Evolutionary conservation across 2,113 vertebrate species (phyloP).

Genomic region (Psammodynastes pulverulentus): DNA sequence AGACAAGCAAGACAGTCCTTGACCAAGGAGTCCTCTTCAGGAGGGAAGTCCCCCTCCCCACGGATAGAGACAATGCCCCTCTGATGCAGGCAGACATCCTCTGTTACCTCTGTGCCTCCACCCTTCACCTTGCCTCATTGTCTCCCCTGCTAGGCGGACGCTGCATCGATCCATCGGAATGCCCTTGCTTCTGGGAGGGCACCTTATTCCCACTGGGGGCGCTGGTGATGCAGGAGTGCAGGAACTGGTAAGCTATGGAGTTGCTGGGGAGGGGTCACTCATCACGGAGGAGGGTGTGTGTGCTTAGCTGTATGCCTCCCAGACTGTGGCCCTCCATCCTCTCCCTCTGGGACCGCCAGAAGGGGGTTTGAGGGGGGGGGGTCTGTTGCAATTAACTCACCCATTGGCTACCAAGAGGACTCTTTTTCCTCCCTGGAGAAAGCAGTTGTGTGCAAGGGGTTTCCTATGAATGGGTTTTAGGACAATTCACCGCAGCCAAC

Average conservation of each 20-base stretch:
- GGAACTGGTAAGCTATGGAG: conserved; percentile 78
- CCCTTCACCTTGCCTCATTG: neutral
- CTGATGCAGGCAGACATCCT: accelerated
- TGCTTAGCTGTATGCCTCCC: neutral
- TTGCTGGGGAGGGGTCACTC: neutral
- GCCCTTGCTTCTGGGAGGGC: conserved; percentile 81
- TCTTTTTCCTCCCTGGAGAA: no score
- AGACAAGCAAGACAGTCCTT: neutral
- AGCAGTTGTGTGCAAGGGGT: no score
- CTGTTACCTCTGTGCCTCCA: no score
- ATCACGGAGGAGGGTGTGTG: no score
- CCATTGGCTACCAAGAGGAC: no score
- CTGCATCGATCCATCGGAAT: conserved; percentile 71
- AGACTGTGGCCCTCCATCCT: neutral
- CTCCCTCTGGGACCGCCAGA: neutral
- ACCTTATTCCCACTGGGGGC: conserved; percentile 77
- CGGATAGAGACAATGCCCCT: neutral
- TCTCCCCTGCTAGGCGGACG: conserved; percentile 61
- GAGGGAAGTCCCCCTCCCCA: no score
- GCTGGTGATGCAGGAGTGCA: conserved; percentile 72
- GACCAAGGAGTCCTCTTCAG: neutral
- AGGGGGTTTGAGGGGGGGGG: no score
- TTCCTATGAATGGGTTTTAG: no score
- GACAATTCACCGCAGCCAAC: no score
- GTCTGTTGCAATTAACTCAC: no score